Conservation (phyloP, 2,113 vertebrate species). For the Lophura nycthemera region DNA sequence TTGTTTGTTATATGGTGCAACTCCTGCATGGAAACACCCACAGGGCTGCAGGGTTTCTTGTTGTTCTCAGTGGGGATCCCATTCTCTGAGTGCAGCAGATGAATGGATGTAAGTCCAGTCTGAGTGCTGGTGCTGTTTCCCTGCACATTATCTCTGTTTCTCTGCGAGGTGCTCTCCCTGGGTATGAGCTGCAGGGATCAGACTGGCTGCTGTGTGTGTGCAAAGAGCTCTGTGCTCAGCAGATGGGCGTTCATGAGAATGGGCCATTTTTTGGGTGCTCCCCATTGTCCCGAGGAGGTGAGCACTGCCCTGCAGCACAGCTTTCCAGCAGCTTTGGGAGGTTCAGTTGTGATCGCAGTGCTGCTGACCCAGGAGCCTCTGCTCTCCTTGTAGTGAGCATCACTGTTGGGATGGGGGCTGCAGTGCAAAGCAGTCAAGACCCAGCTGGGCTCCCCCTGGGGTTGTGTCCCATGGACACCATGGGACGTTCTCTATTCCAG, state of each 20-base stretch:
- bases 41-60: background rate
- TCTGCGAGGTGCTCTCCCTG: background rate
- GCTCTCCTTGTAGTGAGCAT: background rate
- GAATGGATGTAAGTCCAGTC: background rate
- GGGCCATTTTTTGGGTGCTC: background rate
- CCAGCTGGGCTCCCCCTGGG: background rate
- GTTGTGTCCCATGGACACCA: background rate
- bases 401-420: background rate
- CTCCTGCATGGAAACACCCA: background rate
- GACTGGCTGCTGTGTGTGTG: background rate
- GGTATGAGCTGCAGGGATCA: fast-evolving
- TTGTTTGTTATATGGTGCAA: background rate
- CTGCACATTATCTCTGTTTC: background rate
- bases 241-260: background rate
- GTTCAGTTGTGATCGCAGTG: background rate
- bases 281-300: background rate
- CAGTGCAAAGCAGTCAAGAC: background rate
- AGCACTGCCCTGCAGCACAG: fast-evolving
- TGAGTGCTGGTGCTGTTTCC: fast-evolving
- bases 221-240: background rate
- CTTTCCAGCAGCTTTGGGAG: background rate
- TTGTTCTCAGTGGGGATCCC: background rate
- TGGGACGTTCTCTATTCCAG: background rate
- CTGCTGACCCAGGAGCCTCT: background rate
- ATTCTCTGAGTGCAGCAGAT: background rate